Evolutionary conservation across 2,797 vertebrate species (phyloP).

Genomic region (Rhabdophis nuchalis): DNA sequence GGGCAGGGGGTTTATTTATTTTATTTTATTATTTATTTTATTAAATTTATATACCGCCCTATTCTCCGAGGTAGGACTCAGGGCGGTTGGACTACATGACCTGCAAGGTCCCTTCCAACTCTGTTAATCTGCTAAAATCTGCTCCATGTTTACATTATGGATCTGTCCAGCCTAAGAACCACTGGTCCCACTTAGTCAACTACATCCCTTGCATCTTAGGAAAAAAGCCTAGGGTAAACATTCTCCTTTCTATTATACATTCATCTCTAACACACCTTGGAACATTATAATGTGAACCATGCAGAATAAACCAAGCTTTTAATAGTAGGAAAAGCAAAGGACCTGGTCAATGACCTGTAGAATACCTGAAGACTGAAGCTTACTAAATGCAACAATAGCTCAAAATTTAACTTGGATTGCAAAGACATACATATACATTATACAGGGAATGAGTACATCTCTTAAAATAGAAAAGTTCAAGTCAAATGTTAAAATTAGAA

Average conservation of each 20-base stretch:
- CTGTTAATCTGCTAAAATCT: too few species aligned
- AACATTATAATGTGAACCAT: neutral
- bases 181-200: neutral
- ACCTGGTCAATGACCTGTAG: neutral
- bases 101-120: too few species aligned
- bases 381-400: neutral
- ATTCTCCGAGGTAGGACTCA: too few species aligned
- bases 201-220: neutral
- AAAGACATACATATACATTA: neutral
- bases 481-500: neutral
- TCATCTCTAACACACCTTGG: neutral
- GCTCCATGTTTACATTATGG: neutral
- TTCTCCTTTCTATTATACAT: neutral
- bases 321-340: neutral
- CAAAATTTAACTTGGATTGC: neutral
- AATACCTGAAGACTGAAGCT: neutral
- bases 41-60: too few species aligned
- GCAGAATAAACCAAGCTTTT: neutral
- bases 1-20: too few species aligned
- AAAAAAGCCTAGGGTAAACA: neutral
- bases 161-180: neutral
- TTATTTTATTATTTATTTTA: too few species aligned
- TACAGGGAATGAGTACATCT: conserved; percentile 7
- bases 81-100: too few species aligned
- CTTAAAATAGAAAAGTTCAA: conserved; percentile 5